phyloP scores from a whole-genome alignment of 2,888 invertebrate species.

The Eretmocerus hayati region DNA sequence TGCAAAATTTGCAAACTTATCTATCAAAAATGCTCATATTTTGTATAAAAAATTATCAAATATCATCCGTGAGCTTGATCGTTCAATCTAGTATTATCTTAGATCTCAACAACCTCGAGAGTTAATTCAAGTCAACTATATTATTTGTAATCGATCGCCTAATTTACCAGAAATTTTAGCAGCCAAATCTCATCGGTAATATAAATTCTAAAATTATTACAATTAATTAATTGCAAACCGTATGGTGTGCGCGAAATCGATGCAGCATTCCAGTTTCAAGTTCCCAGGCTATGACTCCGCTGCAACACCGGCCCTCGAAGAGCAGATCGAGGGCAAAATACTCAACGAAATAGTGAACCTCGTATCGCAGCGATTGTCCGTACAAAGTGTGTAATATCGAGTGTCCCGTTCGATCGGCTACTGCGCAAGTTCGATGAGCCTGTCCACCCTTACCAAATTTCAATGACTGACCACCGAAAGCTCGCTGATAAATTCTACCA shows the following conservation, averaged over 20 bases:
- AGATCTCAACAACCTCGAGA: too few species aligned
- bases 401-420: slow-evolving; percentile 66
- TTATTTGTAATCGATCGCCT: too few species aligned
- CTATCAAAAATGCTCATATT: neutral
- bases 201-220: too few species aligned
- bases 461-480: slow-evolving; percentile 64
- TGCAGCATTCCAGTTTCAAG: slow-evolving; percentile 66
- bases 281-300: slow-evolving; percentile 59
- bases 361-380: slow-evolving; percentile 60
- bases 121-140: too few species aligned
- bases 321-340: slow-evolving; percentile 65
- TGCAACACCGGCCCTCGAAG: slow-evolving; percentile 58
- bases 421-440: slow-evolving; percentile 59
- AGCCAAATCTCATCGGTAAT: too few species aligned
- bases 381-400: slow-evolving; percentile 64
- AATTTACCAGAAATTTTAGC: too few species aligned
- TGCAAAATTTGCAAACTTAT: neutral
- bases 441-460: slow-evolving; percentile 63
- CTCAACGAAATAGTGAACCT: slow-evolving; percentile 66
- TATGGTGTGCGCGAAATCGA: slow-evolving; percentile 55
- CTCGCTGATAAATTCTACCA: slow-evolving; percentile 66
- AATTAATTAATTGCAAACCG: too few species aligned
- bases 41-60: neutral
- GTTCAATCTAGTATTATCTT: too few species aligned
- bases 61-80: too few species aligned